Base-by-base conservation (phyloP, 2,797 vertebrate genomes). In the Phoxinus dragarum region DNA sequence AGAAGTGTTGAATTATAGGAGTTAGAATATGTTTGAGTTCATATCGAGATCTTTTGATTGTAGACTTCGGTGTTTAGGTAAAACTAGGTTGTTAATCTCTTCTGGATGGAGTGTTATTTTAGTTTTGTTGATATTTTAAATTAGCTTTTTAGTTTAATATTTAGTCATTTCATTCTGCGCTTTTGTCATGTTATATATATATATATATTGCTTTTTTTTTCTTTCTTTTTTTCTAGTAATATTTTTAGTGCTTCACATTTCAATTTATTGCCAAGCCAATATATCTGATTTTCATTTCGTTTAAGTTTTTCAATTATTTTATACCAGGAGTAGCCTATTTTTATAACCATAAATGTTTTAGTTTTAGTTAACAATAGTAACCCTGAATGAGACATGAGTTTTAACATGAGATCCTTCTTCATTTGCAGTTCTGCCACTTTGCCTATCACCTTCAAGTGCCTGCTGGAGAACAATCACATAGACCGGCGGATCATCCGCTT, bases 401-500 rank as follows among this genome's bases (percentile, higher is more conserved):
- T 66, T 31, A 44, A 21, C 56, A 21, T 4, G 14, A 61, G 23
- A 66, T 44, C 8, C 19, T 17, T 61, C 1, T 49, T 23, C 8
- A 56, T 76, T 14, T 56, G 21, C 93, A 99, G 98, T 93, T 98
- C 98, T 86, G 98, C 98, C 93, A 99, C 98, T 0, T 89, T 99
- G 95, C 98, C 98, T 94, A 98, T 99, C 93, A 99, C 98, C 88
- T 99, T 99, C 95, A 99, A 99, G 96, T 99, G 98, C 95, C 97
- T 99, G 89, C 92, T 99, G 92, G 98, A 99, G 91, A 99, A 99
- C 92, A 99, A 99, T 90, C 97, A 98, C 77, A 98, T 99, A 3
- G 98, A 99, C 92, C 94, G 97, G 56, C 96, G 98, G 72, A 97
- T 99, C 56, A 98, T 98, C 0, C 96, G 97, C 67, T 98, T 99